Base-by-base conservation (phyloP, 2,888 invertebrate genomes). In the Meliscaeva auricollis region DNA sequence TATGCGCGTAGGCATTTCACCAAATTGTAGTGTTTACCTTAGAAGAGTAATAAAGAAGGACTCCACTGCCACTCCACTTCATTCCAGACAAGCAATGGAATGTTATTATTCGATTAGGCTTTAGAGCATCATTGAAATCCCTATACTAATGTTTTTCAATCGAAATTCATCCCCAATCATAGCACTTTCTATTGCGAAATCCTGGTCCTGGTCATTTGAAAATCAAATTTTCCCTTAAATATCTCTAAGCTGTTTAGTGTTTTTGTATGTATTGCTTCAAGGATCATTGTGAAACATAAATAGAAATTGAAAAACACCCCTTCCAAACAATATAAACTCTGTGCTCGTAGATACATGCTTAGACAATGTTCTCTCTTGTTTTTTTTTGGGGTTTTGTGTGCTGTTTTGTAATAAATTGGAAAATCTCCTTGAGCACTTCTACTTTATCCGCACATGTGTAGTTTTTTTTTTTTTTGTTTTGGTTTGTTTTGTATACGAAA, bases 141-240 rank as follows among this genome's bases (percentile, higher is more conserved):
- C 30, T 15, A n/a, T n/a, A 13, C 22, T 64, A 66, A 66, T 66
- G 35, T 8, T 66, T 64, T 35, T 66, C 48, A 48, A 41, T 46
- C 26, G 26, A n/a, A 26, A 11, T 62, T 46, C 8, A 62, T 62
- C 13, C 64, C 30, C 30, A 46, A 26, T 26, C 4, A 4, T 26
- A 26, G 26, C 26, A 26, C 26, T 26, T 26, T 26, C 26, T 26
- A 38, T 9, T 22, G 5, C 8, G 50, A 50, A 35, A 38, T 38
- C 38, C 50, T 26, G 26, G 26, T 4, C 30, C 22, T 66, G 66
- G 66, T 50, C 50, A 50, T 20, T 50, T 48, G 50, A 35, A 13
- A 66, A 66, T 66, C 66, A 66, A 35, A 66, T 66, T 35, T 50
- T 50, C 66, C 66, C 17, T 35, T 3, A 66, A 66, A 66, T 20